Evolutionary conservation across 1,140 invertebrate species (phyloP).

Genomic region (Dinoponera quadriceps): DNA sequence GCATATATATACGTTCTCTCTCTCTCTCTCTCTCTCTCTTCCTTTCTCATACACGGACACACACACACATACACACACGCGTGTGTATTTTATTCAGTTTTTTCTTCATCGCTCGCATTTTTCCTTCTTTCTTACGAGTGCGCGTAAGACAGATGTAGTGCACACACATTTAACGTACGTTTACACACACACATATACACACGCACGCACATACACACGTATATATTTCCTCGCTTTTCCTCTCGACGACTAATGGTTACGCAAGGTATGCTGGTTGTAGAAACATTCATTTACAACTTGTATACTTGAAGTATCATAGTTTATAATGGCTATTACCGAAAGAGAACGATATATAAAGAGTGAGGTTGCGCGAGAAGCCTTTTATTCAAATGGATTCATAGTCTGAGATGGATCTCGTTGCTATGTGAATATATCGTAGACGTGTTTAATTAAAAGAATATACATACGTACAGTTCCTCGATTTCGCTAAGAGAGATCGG

Average conservation of each 20-base stretch:
- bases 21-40: conserved; percentile 6
- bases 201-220: neutral
- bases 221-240: conserved; percentile 44
- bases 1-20: neutral
- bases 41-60: neutral
- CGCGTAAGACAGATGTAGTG: conserved; percentile 30
- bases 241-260: conserved; percentile 56
- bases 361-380: conserved; percentile 57
- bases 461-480: conserved; percentile 54
- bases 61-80: conserved; percentile 36
- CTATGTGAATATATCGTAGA: conserved; percentile 16
- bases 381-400: conserved; percentile 40
- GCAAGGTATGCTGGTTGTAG: conserved; percentile 58
- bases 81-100: conserved; percentile 12
- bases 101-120: conserved; percentile 12
- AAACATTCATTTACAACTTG: conserved; percentile 62
- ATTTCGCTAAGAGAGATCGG: conserved; percentile 45
- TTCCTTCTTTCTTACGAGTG: neutral
- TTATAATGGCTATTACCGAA: conserved; percentile 57
- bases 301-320: conserved; percentile 57
- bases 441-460: conserved; percentile 57
- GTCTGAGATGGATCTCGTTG: conserved; percentile 52
- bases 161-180: neutral
- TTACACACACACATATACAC: neutral
- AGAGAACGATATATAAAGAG: conserved; percentile 62